These are phyloP conservation scores for Sebastes cheni DNA, from an alignment of 2,797 vertebrate species.

Conservation along the genomic window DNA sequence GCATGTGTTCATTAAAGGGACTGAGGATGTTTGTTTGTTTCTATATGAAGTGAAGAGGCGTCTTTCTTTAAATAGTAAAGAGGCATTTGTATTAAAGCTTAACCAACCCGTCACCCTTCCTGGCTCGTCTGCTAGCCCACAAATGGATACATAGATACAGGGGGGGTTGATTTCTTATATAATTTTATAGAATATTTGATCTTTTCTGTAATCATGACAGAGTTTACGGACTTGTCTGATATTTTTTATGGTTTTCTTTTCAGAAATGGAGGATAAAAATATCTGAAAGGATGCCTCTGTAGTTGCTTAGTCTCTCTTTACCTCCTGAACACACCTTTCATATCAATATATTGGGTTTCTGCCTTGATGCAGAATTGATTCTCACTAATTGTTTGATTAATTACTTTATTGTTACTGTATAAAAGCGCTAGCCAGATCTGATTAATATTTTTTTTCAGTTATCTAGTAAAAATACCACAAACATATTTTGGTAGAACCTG, in stretches of 20 bases:
- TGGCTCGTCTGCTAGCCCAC: not conserved
- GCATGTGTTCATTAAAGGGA: not conserved
- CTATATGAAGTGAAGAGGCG: not conserved
- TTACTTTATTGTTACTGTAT: not conserved
- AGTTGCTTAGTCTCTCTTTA: not conserved
- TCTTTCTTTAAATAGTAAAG: constrained; percentile 22
- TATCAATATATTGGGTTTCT: not conserved
- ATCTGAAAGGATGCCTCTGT: not conserved
- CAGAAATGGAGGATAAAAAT: not conserved
- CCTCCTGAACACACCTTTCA: not conserved
- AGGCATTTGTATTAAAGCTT: not conserved
- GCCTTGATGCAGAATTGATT: not conserved
- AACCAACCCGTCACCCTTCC: not conserved
- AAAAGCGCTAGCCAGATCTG: not conserved
- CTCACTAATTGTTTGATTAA: not conserved
- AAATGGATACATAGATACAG: not conserved
- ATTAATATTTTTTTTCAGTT: not conserved
- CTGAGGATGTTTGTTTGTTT: not conserved
- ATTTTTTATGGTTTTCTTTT: not conserved
- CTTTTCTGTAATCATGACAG: not conserved
- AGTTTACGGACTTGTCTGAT: not conserved
- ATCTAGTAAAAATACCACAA: not conserved
- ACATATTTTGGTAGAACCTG: not conserved
- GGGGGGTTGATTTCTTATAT: not conserved
- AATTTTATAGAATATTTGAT: not conserved